Percentiles rank a stretch among this genome's conserved stretches.
Evolutionary conservation across 1,140 invertebrate genomes (phyloP).

Genomic region (Littorina saxatilis): DNA sequence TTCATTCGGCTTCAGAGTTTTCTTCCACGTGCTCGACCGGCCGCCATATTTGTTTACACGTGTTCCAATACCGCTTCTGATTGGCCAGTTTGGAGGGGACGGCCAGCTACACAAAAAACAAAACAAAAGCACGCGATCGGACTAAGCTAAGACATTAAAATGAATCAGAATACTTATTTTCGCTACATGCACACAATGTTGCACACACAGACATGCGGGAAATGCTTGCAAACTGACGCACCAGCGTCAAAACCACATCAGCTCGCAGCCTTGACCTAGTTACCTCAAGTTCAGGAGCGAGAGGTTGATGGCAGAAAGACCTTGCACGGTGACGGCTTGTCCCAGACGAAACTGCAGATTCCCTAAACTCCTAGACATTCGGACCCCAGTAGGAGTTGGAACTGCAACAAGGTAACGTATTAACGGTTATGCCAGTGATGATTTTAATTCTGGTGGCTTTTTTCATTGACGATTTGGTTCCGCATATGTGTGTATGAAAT

Average conservation of each 20-base stretch:
- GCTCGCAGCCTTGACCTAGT: slow-evolving; percentile 45
- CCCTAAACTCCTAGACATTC: background rate
- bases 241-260: background rate
- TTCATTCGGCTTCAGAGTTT: no score
- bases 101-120: slow-evolving; percentile 11
- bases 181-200: background rate
- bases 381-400: background rate
- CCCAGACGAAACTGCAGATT: slow-evolving; percentile 19
- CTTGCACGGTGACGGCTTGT: background rate
- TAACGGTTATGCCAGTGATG: slow-evolving; percentile 25
- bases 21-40: slow-evolving; percentile 15
- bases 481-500: slow-evolving; percentile 36
- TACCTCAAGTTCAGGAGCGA: slow-evolving; percentile 42
- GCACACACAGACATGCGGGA: background rate
- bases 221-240: slow-evolving; percentile 3
- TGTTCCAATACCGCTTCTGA: slow-evolving; percentile 1
- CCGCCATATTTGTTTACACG: slow-evolving; percentile 34
- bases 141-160: background rate
- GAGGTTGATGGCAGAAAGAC: slow-evolving; percentile 41
- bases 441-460: background rate
- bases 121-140: slow-evolving; percentile 1
- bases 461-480: slow-evolving; percentile 49
- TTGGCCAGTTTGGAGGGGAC: slow-evolving; percentile 5
- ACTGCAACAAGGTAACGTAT: slow-evolving; percentile 42
- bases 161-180: background rate